Base-by-base conservation (phyloP, 2,113 vertebrate species). In the Hylia prasina region DNA sequence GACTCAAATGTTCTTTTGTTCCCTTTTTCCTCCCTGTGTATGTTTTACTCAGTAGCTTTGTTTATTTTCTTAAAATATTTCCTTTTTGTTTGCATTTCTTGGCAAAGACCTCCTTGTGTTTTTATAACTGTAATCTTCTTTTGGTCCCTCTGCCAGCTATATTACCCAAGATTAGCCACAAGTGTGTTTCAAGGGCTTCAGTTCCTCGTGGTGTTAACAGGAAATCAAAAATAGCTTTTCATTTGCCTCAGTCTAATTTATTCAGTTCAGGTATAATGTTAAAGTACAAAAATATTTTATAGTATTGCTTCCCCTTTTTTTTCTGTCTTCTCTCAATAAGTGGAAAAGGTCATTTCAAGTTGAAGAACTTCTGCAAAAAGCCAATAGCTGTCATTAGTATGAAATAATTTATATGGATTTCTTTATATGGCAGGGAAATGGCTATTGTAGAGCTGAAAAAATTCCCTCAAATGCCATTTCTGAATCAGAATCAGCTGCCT, bases 21-120 rank as follows among this genome's bases (percentile, higher is more conserved):
- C 97, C 39, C 11, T 86, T 97, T 89, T 97, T 92, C 87, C 68
- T 96, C 93, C 82, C 91, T 96, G 92, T 97, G 96, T 97, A 95
- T 96, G 97, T 96, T 97, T 96, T 95, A 98, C 95, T 98, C 97
- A 82, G 98, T 98, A 98, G 98, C 96, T 97, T 97, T 97, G 96
- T 97, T 98, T 98, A 96, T 98, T 98, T 98, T 98, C 94, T 97
- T 96, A 96, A 96, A 98, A 96, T 96, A 97, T 96, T 98, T 97
- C 94, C 95, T 97, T 98, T 97, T 96, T 97, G 95, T 96, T 98
- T 98, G 97, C 96, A 86, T 98, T 98, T 97, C 95, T 98, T 98
- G 97, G 98, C 96, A 93, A 93, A 89, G 47, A 6, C 50, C 11
- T 54, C 71, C 83, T 91, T 54, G 39, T 89, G 64, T 87, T 97